Base-by-base conservation (phyloP, 2,113 vertebrate genomes). In the Oxyura jamaicensis region DNA sequence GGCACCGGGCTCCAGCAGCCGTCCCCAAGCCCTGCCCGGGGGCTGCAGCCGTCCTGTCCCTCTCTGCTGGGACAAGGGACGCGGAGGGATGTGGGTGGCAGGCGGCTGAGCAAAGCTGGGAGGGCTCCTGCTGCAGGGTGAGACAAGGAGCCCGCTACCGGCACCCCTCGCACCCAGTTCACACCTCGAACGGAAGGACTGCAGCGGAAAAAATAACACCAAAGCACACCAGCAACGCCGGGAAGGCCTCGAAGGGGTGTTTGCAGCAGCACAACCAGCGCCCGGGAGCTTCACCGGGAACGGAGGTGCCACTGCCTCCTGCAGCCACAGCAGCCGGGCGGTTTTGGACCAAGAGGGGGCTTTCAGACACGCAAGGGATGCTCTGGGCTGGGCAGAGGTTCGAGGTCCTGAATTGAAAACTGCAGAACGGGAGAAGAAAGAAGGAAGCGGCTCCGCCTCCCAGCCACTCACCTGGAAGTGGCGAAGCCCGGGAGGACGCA, bases 191-290 rank as follows among this genome's bases (percentile, higher is more conserved):
- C 44, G 33, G 25, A 28, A 36, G 26, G 77, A 17, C 25, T 33
- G 52, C 17, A 22, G 26, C 4, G 35, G 31, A 59, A 48, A 48
- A 48, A 48, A 48, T 9, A 46, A 46, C 44, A 46, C 3, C 36
- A 39, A 0, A 1, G 6, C 59, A 20, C 7, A 13, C 21, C 22
- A 36, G 8, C 14, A 29, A 33, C 53, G 29, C 28, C 0, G 5
- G 2, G 1, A 35, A 25, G n/a, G 29, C n/a, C 7, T n/a, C 52
- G 28, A 8, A n/a, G 19, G 26, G 58, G 41, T 14, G 25, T 19
- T 2, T 50, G 56, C 80, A 71, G 48, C 65, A 15, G 35, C 29
- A 42, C 39, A 20, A 62, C 29, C 46, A 6, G 69, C 55, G 7
- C 18, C 25, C 3, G 1, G 2, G 20, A 77, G 46, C 15, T 20